phyloP scores from a whole-genome alignment of 2,888 invertebrate genomes.

The Atethmia centrago region DNA sequence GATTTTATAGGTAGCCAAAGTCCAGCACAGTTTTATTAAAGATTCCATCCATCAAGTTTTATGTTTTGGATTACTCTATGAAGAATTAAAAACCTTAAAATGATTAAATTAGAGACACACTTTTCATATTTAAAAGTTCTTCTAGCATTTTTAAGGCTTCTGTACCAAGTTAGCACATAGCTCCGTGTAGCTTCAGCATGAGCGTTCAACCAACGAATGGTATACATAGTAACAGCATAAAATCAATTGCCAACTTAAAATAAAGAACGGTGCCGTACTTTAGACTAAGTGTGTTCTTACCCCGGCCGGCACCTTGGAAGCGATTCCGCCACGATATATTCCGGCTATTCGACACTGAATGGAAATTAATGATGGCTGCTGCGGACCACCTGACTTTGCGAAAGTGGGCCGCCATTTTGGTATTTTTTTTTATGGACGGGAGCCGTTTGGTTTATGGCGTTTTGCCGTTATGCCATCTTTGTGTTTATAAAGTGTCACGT shows the following conservation, averaged over 20 bases:
- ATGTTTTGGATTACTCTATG: background rate
- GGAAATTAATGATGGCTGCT: slow-evolving; percentile 86
- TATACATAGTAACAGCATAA: slow-evolving; percentile 43
- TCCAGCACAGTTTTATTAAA: background rate
- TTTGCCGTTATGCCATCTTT: slow-evolving; percentile 69
- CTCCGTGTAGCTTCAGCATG: slow-evolving; percentile 3
- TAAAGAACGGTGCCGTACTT: slow-evolving; percentile 66
- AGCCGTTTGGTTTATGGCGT: slow-evolving; percentile 75
- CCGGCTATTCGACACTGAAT: slow-evolving; percentile 82
- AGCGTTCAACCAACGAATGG: slow-evolving; percentile 16
- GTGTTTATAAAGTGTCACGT: slow-evolving; percentile 48
- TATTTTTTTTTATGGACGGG: slow-evolving; percentile 74
- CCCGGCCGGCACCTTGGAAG: slow-evolving; percentile 57
- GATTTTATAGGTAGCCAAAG: background rate
- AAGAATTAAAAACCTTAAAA: background rate
- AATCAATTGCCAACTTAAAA: slow-evolving; percentile 71
- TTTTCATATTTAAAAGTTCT: background rate
- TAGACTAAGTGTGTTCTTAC: slow-evolving; percentile 65
- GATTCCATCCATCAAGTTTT: background rate
- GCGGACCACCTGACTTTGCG: slow-evolving; percentile 84
- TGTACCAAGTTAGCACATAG: slow-evolving; percentile 2
- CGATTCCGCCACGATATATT: slow-evolving; percentile 71
- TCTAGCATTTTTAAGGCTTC: slow-evolving; percentile 4
- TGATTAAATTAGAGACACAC: no score
- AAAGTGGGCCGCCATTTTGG: slow-evolving; percentile 79